Percentiles rank a stretch among this genome's conserved stretches.
phyloP scores from a whole-genome alignment of 2,888 invertebrate genomes.

The Patella pellucida region DNA sequence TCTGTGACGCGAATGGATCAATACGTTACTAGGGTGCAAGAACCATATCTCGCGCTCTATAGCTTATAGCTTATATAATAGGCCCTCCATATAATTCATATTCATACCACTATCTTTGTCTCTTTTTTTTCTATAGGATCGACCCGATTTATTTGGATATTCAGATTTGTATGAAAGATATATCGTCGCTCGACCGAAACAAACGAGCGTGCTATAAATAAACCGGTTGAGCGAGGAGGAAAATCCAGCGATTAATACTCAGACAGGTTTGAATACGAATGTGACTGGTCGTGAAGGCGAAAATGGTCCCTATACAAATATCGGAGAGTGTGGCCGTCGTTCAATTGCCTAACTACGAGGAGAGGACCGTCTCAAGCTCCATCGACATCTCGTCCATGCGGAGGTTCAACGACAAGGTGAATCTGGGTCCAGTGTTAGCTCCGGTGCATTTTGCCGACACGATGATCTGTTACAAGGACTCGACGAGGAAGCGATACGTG shows the following conservation, averaged over 20 bases:
- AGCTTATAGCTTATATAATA: no score
- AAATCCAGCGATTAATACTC: neutral
- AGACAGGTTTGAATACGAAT: conserved; percentile 7
- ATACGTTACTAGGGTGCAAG: neutral
- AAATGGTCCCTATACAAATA: conserved; percentile 44
- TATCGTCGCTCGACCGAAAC: conserved; percentile 17
- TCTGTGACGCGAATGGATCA: neutral
- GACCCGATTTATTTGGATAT: neutral
- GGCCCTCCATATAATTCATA: no score
- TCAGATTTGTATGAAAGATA: conserved; percentile 19
- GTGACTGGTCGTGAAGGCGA: conserved; percentile 2
- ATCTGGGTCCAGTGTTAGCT: conserved; percentile 48
- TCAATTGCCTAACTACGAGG: conserved; percentile 49
- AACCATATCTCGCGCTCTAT: no score
- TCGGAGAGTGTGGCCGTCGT: conserved; percentile 53
- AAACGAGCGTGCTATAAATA: conserved; percentile 23
- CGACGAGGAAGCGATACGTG: conserved; percentile 51
- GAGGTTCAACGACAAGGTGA: conserved; percentile 53
- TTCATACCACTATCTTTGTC: neutral
- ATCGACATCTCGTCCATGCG: conserved; percentile 50
- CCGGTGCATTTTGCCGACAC: conserved; percentile 53
- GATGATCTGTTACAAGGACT: conserved; percentile 50
- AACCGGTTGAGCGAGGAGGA: neutral
- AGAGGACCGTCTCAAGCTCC: conserved; percentile 45
- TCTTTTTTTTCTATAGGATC: neutral